Evolutionary conservation across 2,888 invertebrate genomes (phyloP), one percentile per base, ranked within the genome.

Genomic region (Epistrophe grossulariae): DNA sequence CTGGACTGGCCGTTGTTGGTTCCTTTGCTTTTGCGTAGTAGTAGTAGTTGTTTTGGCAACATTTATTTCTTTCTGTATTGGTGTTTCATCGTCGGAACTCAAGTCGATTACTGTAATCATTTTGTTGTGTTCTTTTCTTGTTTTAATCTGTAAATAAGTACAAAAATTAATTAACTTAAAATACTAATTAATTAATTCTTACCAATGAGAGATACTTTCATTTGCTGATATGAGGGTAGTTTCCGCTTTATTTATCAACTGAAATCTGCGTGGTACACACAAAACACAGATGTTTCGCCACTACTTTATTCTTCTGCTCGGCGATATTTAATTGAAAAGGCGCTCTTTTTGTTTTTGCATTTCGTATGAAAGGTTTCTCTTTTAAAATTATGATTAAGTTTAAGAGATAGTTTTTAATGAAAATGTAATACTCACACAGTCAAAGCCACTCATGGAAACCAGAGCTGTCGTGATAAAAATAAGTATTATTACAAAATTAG

Each of bases 21-120:
- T 64, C 10, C 6, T 19, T 55, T 35, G 48, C 11, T 66, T n/a
- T 43, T 40, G 60, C 13, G 62, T 19, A 19, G 19, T 0, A 38
- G 17, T 35, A 10, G 62, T 19, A 19, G 38, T 4, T 17, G 10
- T 35, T 5, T 40, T 6, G 19, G 40, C 24, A 11, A 6, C 4
- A 24, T 0, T 6, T 28, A 10, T 11, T 7, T 15, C 15, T 17
- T 24, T 45, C 10, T 24, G 64, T 28, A 15, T 68, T 35, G 9
- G 19, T 52, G 19, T 40, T 15, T 35, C 68, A 52, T 70, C 52
- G n/a, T 52, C 68, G 24, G 68, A 70, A 40, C 52, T 70, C n/a
- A 28, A 40, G 24, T 70, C 68, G 10, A 70, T 70, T n/a, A 52
- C 24, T 1, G 40, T 52, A 50, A 7, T 19, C 38, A 52, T 70